phyloP scores from a whole-genome alignment of 1,140 invertebrate genomes.

The Physella acuta region DNA sequence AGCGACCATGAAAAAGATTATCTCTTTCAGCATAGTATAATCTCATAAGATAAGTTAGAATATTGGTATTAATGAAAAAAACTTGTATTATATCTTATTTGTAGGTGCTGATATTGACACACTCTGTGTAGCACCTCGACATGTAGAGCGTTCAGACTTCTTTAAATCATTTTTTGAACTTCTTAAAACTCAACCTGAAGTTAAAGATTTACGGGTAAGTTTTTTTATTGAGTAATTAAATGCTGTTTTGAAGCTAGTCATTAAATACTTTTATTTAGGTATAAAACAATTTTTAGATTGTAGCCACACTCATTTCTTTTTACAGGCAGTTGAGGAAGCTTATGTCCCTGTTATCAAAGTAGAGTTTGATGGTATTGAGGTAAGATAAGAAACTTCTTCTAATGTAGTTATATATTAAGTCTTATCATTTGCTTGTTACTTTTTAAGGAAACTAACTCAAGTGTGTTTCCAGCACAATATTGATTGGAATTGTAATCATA shows the following conservation, averaged over 20 bases:
- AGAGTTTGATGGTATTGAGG: constrained; percentile 97
- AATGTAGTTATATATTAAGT: no score
- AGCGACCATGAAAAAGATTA: no score
- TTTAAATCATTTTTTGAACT: constrained; percentile 92
- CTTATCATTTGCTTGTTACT: no score
- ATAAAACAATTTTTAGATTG: background rate
- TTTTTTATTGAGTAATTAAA: constrained; percentile 5
- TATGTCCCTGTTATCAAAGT: constrained; percentile 99
- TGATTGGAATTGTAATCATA: constrained; percentile 26
- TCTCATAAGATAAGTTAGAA: background rate
- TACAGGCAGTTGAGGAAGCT: constrained; percentile 91
- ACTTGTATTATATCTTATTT: background rate
- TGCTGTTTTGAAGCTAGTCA: no score
- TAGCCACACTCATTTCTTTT: constrained; percentile 20
- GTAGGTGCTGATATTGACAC: constrained; percentile 98
- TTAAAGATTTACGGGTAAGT: constrained; percentile 77
- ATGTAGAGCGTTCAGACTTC: constrained; percentile 92
- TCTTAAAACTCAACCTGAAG: constrained; percentile 83
- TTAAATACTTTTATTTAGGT: background rate
- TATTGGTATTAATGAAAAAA: background rate
- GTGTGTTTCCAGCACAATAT: no score
- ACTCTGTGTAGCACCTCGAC: constrained; percentile 92
- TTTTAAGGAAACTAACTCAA: no score
- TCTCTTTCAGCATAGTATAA: no score
- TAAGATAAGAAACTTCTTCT: no score